phyloP scores from a whole-genome alignment of 2,113 vertebrate species.

The Carassius auratus region DNA sequence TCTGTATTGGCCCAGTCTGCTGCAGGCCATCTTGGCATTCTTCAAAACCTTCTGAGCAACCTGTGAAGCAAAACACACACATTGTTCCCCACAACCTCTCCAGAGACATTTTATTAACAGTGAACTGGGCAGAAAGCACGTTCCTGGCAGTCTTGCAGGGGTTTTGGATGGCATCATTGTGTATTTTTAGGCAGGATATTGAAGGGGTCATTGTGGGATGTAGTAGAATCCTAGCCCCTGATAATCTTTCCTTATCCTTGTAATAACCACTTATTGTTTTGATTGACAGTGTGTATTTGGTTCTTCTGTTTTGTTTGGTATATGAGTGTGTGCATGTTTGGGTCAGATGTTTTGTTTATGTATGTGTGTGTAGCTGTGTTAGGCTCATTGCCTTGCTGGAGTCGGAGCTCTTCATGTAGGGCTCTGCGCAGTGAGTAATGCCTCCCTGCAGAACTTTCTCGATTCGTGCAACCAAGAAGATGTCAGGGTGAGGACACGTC shows the following conservation, averaged over 20 bases:
- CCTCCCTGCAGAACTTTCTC: conserved; percentile 96
- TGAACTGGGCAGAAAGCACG: neutral
- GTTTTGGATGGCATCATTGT: neutral
- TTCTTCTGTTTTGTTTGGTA: neutral
- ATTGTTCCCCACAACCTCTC: conserved; percentile 34
- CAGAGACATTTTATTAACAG: neutral
- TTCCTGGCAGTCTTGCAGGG: neutral
- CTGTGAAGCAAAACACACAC: conserved; percentile 67
- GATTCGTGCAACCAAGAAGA: conserved; percentile 94
- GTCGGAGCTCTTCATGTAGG: conserved; percentile 96
- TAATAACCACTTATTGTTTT: conserved; percentile 24
- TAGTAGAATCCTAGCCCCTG: neutral
- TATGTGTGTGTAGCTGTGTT: conserved; percentile 20
- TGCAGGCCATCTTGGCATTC: conserved; percentile 94
- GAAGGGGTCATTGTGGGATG: conserved; percentile 9
- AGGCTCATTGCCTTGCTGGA: conserved; percentile 85
- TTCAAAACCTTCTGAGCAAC: conserved; percentile 94
- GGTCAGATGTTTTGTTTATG: neutral
- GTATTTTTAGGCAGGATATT: neutral
- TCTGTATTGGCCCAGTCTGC: conserved; percentile 89
- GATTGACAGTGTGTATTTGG: neutral
- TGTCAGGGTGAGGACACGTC: conserved; percentile 93
- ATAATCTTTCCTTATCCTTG: conserved; percentile 7
- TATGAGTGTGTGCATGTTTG: neutral
- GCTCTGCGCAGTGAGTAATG: conserved; percentile 95